Base-by-base conservation (phyloP, 2,888 invertebrate species). In the Morpho helenor region DNA sequence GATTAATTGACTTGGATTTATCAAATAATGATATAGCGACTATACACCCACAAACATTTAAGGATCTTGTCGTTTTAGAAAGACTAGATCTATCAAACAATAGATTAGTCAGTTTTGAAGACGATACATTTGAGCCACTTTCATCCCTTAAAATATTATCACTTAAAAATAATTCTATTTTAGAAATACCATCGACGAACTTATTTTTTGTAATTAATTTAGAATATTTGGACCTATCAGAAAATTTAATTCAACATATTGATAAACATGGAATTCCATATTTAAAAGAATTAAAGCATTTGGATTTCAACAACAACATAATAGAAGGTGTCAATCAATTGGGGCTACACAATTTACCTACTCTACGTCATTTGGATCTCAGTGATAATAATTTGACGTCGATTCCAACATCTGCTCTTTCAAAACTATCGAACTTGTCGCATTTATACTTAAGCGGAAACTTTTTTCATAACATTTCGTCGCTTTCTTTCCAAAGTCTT, bases 401-500 rank as follows among this genome's bases (percentile, higher is more conserved):
- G 49, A 91, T 97, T 67, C 96, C 96, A 66, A 96, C 95, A 51
- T 91, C 92, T 61, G 94, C 96, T 61, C 87, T 97, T 63, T 93
- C 95, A 42, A 95, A 95, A 85, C 87, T 97, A 76, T 93, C 94
- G 62, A 94, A 95, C 78, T 92, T 97, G 69, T 93, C 94, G 62
- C 94, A 93, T 77, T 91, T 97, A 68, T 93, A 94, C 73, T 88
- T 97, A 72, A 96, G 95, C 77, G 94, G 95, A 66, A 97, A 97
- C 87, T 95, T 94, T 70, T 93, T 97, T 71, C 91, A 91, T 68
- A 91, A 92, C 70, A 86, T 97, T 70, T 93, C 94, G 62, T 93
- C 95, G 16, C 94, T 95, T 56, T 96, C 96, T 64, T 96, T 97
- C 76, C 93, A 95, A 73, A 96, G 96, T 80, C 93, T 98, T 60